phyloP scores from a whole-genome alignment of 2,113 vertebrate genomes.

The Petromus typicus region DNA sequence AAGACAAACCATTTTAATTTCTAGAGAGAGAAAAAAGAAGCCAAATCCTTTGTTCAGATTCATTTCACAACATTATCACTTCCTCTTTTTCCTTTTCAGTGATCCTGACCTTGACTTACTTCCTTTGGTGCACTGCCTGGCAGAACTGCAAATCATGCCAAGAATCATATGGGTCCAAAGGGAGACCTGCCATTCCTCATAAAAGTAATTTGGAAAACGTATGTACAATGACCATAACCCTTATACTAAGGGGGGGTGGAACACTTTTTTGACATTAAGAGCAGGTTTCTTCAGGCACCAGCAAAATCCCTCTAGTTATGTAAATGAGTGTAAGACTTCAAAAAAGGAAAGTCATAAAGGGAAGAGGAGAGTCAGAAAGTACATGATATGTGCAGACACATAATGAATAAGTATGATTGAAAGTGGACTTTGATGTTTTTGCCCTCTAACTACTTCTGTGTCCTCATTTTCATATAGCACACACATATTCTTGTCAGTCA shows the following conservation, averaged over 20 bases:
- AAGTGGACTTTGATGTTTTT: conserved; percentile 76
- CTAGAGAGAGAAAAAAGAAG: conserved; percentile 11
- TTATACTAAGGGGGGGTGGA: conserved; percentile 18
- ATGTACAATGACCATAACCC: conserved; percentile 47
- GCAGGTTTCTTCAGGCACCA: conserved; percentile 29
- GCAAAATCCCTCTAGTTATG: conserved; percentile 66
- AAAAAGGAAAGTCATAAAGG: conserved; percentile 69
- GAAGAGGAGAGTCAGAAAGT: conserved; percentile 1
- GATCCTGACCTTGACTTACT: conserved; percentile 45
- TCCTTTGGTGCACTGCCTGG: background rate
- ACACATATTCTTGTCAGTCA: conserved; percentile 6
- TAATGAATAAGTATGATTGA: conserved; percentile 60
- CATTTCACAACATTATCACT: background rate
- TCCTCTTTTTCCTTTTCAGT: background rate
- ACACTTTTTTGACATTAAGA: conserved; percentile 48
- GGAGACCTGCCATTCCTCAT: conserved; percentile 37
- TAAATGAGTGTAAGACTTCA: conserved; percentile 77
- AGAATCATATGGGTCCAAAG: conserved; percentile 39
- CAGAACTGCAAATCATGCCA: conserved; percentile 13
- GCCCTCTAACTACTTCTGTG: conserved; percentile 39
- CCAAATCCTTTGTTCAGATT: conserved; percentile 11
- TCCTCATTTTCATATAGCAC: conserved; percentile 23
- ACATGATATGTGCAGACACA: conserved; percentile 18
- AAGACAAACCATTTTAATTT: conserved; percentile 1
- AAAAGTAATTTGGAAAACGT: conserved; percentile 67